These are phyloP conservation scores for Phyllotreta cruciferae DNA, from an alignment of 2,888 invertebrate species.

Conservation along the genomic window DNA sequence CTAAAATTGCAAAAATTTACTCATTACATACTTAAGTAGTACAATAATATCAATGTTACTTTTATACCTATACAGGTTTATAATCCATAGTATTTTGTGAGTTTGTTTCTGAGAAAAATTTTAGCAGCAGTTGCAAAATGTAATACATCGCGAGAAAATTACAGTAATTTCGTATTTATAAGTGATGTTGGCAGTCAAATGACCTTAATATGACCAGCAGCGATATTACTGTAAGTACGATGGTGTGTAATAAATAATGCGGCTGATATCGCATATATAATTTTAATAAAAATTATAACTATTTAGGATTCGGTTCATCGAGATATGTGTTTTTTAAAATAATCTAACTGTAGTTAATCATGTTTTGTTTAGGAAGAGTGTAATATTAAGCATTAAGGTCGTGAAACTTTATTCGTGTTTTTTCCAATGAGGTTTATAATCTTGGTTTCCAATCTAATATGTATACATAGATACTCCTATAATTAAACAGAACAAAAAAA, in stretches of 20 bases:
- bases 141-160: slow-evolving; percentile 22
- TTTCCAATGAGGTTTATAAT: too few species aligned
- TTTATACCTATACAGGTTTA: too few species aligned
- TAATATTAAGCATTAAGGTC: slow-evolving; percentile 1
- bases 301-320: slow-evolving; percentile 12
- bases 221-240: slow-evolving; percentile 11
- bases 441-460: too few species aligned
- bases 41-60: too few species aligned
- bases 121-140: slow-evolving; percentile 6
- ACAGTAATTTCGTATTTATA: slow-evolving; percentile 19
- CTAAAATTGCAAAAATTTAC: too few species aligned
- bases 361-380: slow-evolving; percentile 1
- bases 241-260: slow-evolving; percentile 26
- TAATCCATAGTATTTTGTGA: neutral
- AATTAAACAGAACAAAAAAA: too few species aligned
- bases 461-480: too few species aligned
- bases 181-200: slow-evolving; percentile 17
- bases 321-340: neutral
- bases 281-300: slow-evolving; percentile 28
- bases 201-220: slow-evolving; percentile 27
- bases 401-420: too few species aligned
- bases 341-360: slow-evolving; percentile 9
- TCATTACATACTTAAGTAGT: too few species aligned
- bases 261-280: slow-evolving; percentile 25
- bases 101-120: neutral